Percentiles rank a stretch among this genome's conserved stretches.
phyloP scores from a whole-genome alignment of 2,888 invertebrate genomes.

The Eurois occulta region DNA sequence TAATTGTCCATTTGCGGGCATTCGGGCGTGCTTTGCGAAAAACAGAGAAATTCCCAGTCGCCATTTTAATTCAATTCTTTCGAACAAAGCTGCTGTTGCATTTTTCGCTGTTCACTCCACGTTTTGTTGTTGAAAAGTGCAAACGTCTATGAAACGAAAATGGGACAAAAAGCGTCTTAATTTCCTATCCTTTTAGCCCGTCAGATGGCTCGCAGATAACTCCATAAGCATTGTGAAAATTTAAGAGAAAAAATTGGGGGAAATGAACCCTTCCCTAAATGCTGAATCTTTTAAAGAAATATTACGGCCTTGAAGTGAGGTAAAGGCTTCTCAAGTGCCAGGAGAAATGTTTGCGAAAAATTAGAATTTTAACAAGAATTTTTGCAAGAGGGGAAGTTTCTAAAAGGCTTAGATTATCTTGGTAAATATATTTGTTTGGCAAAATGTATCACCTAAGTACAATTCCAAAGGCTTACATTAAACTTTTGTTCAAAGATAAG shows the following conservation, averaged over 20 bases:
- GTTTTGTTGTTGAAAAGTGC: conserved; percentile 82
- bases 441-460: conserved; percentile 43
- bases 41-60: conserved; percentile 82
- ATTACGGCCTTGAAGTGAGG: conserved; percentile 58
- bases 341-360: conserved; percentile 60
- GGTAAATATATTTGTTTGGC: conserved; percentile 54
- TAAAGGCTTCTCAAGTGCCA: conserved; percentile 52
- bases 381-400: conserved; percentile 42
- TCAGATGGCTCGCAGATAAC: conserved; percentile 70
- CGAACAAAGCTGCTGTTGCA: conserved; percentile 85
- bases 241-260: conserved; percentile 55
- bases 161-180: conserved; percentile 81
- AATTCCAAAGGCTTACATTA: conserved; percentile 30
- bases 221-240: conserved; percentile 61
- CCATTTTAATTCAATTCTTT: conserved; percentile 89
- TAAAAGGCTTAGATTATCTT: conserved; percentile 56
- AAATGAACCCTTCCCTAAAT: conserved; percentile 65
- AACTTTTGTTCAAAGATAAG: conserved; percentile 48
- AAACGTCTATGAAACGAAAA: conserved; percentile 84
- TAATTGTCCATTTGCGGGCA: conserved; percentile 89
- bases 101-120: conserved; percentile 78
- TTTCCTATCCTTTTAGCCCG: conserved; percentile 79
- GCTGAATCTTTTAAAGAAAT: conserved; percentile 55
- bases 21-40: conserved; percentile 84
- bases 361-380: conserved; percentile 63